Conservation (phyloP, 2,888 invertebrate species). For the Sepiola atlantica region DNA sequence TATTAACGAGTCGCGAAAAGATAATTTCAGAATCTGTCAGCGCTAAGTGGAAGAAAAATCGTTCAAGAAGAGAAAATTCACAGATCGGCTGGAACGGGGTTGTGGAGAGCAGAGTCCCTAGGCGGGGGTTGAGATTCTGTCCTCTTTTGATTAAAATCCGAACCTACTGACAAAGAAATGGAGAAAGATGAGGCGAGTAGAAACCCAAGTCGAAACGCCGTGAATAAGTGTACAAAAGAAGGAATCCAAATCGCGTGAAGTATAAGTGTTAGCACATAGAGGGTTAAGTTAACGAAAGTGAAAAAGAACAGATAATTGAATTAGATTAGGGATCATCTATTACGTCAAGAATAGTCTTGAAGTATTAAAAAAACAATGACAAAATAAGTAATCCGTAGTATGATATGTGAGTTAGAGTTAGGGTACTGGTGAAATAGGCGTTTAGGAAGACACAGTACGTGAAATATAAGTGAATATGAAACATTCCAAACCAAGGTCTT, state of each 20-base stretch:
- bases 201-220: not conserved
- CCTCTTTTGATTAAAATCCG: not conserved
- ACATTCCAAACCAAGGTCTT: no score
- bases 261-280: not conserved
- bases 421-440: no score
- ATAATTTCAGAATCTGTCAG: not conserved
- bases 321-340: no score
- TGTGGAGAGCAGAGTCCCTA: not conserved
- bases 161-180: no score
- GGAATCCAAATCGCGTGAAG: not conserved
- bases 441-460: no score
- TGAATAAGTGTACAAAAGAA: not conserved
- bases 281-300: no score
- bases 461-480: no score
- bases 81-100: not conserved
- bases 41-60: conserved; percentile 20
- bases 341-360: no score
- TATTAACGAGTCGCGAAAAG: not conserved
- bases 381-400: no score
- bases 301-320: no score
- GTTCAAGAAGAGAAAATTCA: not conserved
- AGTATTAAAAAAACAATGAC: no score
- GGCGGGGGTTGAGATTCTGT: not conserved
- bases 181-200: not conserved
- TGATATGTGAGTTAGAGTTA: no score